Evolutionary conservation across 64 coral and sea anemone species (phyloP), one percentile per base, ranked within the genome.

Genomic region (Pocillopora verrucosa): DNA sequence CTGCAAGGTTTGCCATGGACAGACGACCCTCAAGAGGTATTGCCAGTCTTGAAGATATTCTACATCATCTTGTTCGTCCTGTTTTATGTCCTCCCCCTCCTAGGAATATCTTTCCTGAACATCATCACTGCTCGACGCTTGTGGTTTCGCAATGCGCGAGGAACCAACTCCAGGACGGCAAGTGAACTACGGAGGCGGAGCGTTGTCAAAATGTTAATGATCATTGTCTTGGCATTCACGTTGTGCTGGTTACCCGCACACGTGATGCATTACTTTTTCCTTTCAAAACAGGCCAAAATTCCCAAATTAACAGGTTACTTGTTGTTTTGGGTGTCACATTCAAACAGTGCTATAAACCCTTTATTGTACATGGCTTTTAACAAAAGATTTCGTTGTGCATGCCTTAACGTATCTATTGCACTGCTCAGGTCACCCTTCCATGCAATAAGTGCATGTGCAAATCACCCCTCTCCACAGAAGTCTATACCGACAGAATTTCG

Each of bases 191-290:
- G 87, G 20, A 89, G 88, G 25, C 74, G 65, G 9, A 93, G 84
- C 61, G 92, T 89, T 1, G 81, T 93, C 26, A 93, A 89, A 84
- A 84, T 93, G 92, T 20, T 93, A 19, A 56, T 77, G 11, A 57
- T 84, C 63, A 83, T 93, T 36, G 61, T 93, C 6, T 36, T 89
- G 25, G 76, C 84, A 13, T 93, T 93, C 41, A 87, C 92, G 13
- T 5, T 93, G 36, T 89, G 92, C n/a, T 93, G 92, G 92, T 58
- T 82, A 13, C 92, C 92, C 17, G 68, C 72, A 16, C 86, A 93
- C 25, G 5, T 77, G 20, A 76, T 74, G 60, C 92, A 93, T 61
- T 93, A 93, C 16, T 83, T 76, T 12, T 77, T 89, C 26, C 89
- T 10, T n/a, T 84, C 70, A 41, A 1, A 84, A 12, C 61, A 0